Base-by-base conservation (phyloP, 2,888 invertebrate genomes). In the Limnephilus rhombicus region DNA sequence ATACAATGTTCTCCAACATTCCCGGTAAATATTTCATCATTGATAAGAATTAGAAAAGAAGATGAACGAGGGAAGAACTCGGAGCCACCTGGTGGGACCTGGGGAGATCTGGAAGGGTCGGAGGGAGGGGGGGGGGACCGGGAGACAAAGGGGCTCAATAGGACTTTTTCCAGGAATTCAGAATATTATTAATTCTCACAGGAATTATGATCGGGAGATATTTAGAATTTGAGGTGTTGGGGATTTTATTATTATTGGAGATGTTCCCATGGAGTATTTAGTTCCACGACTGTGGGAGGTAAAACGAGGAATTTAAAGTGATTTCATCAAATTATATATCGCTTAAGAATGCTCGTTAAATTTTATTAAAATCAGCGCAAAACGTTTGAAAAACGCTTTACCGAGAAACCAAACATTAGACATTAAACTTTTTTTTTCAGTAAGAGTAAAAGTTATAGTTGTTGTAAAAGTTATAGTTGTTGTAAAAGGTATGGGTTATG, bases 171-270 rank as follows among this genome's bases (percentile, higher is more conserved):
- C 90, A 18, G 91, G 92, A 92, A 92, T 92, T 91, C 88, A 53
- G 92, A 91, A 92, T 92, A 92, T 92, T 92, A 92, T 91, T 92
- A 90, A 68, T 68, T 68, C 68, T 68, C 68, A 18, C 24, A n/a
- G 68, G 68, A 68, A 68, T 68, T 68, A 68, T 68, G 68, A 68
- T 68, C 68, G 24, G 68, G n/a, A 68, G 9, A 68, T 68, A 68
- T 68, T 68, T 68, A 68, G 68, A 68, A 68, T 68, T 68, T 68
- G 24, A 68, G 68, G 68, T 68, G 68, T 68, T 68, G 24, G 68
- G 68, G 68, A 68, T 68, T 68, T 68, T 68, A 68, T 68, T 68
- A 68, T 68, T 68, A 68, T 68, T 68, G 68, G n/a, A 68, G 68
- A 24, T 68, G 68, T 68, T 68, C 68, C 68, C n/a, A 24, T 24